A percentile compares a stretch with the other conserved stretches of the same genome.
phyloP scores from a whole-genome alignment of 1,140 invertebrate genomes.

The Pseudomyrmex cubaensis region DNA sequence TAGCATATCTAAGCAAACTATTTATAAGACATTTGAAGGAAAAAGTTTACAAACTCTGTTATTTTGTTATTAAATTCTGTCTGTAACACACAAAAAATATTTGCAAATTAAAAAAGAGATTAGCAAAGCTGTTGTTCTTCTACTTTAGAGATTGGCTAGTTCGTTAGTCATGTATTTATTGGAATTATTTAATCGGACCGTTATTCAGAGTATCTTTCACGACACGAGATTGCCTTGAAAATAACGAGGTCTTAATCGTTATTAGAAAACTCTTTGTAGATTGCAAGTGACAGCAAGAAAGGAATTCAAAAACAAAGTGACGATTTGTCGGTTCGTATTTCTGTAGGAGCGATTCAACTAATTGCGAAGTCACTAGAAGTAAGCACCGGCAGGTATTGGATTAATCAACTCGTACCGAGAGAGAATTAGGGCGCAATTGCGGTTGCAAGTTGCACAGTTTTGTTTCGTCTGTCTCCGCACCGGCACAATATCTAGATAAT shows the following conservation, averaged over 20 bases:
- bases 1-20: background rate
- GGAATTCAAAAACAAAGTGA: background rate
- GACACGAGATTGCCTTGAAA: constrained; percentile 7
- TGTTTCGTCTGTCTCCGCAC: constrained; percentile 12
- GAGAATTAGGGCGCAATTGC: constrained; percentile 71
- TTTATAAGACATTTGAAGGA: no score
- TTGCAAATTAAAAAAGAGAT: no score
- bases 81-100: no score
- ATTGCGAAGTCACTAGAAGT: constrained; percentile 41
- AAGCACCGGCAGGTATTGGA: constrained; percentile 70
- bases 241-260: constrained; percentile 1
- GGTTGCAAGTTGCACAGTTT: constrained; percentile 34
- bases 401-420: constrained; percentile 72
- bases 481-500: constrained; percentile 10
- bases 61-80: no score
- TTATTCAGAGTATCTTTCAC: background rate
- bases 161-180: no score
- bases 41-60: no score
- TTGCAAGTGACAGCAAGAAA: background rate
- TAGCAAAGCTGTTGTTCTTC: no score
- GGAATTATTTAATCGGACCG: no score
- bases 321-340: background rate
- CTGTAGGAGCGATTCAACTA: constrained; percentile 42
- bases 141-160: no score
- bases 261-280: background rate